These are phyloP conservation scores for Chaetodon trifasciatus DNA, from an alignment of 2,797 vertebrate species.

Conservation along the genomic window DNA sequence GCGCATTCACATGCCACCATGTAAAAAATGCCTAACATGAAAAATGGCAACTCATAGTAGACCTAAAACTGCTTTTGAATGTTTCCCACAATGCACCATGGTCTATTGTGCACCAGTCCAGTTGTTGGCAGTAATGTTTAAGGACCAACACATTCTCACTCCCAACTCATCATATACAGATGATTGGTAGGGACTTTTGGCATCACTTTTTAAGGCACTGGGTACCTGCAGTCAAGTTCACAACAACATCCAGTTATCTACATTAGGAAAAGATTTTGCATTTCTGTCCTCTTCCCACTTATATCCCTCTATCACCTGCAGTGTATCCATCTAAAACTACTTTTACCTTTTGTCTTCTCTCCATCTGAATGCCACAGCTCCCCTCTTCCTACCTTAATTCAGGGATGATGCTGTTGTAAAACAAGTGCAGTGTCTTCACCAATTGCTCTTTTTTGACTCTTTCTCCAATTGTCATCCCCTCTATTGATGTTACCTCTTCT, in stretches of 20 bases:
- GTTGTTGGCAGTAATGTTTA: too few relatives aligned
- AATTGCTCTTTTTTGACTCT: neutral
- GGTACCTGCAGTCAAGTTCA: too few relatives aligned
- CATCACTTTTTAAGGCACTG: too few relatives aligned
- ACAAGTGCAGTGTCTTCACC: slow-evolving; percentile 6
- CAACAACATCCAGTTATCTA: too few relatives aligned
- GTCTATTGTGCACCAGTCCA: too few relatives aligned
- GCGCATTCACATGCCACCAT: neutral
- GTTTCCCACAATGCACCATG: too few relatives aligned
- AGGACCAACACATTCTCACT: too few relatives aligned
- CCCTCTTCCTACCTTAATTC: neutral
- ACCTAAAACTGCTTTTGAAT: too few relatives aligned
- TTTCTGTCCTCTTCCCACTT: neutral
- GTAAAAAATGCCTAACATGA: neutral
- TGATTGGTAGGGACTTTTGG: too few relatives aligned
- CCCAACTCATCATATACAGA: too few relatives aligned
- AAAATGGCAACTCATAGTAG: neutral
- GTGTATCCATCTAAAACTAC: neutral
- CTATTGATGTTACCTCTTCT: slow-evolving; percentile 19
- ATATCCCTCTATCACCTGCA: neutral
- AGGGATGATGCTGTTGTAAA: slow-evolving; percentile 1
- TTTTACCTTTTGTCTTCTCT: neutral
- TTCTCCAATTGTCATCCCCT: slow-evolving; percentile 31
- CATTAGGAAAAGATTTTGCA: neutral
- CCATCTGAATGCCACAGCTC: neutral